Percentiles rank a stretch among this genome's conserved stretches.
Conservation (phyloP, 2,113 vertebrate genomes). For the Pogona vitticeps region DNA sequence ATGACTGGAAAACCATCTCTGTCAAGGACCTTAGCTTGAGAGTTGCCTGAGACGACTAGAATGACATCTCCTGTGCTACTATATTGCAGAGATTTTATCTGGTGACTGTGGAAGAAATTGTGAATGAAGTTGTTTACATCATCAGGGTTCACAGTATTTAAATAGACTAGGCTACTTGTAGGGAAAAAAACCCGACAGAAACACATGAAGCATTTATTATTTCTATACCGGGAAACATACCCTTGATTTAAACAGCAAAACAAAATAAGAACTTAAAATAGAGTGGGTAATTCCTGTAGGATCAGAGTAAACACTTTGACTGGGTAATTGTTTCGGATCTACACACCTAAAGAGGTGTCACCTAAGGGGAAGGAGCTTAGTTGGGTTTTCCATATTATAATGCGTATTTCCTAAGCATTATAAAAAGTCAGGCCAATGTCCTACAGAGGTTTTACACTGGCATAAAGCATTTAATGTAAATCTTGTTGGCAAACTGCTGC, state of each 20-base stretch:
- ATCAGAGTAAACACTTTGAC: too few relatives aligned
- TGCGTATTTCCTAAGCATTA: too few relatives aligned
- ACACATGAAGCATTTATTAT: neutral
- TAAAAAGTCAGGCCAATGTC: too few relatives aligned
- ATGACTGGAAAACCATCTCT: slow-evolving; percentile 97
- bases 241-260: neutral
- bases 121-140: neutral
- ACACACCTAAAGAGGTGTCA: too few relatives aligned
- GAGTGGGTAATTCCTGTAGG: neutral
- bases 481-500: too few relatives aligned
- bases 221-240: neutral
- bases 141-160: neutral
- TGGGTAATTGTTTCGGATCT: too few relatives aligned
- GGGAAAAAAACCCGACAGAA: neutral
- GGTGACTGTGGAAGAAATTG: slow-evolving; percentile 81
- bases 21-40: slow-evolving; percentile 96
- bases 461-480: too few relatives aligned
- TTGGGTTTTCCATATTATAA: too few relatives aligned
- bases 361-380: too few relatives aligned
- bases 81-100: slow-evolving; percentile 93
- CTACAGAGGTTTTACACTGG: too few relatives aligned
- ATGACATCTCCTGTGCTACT: slow-evolving; percentile 95
- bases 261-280: neutral
- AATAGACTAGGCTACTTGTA: neutral
- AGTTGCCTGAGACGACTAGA: slow-evolving; percentile 93